A percentile compares a stretch with the other conserved stretches of the same genome.
Conservation (phyloP, 2,888 invertebrate genomes). For the Choreutis nemorana region DNA sequence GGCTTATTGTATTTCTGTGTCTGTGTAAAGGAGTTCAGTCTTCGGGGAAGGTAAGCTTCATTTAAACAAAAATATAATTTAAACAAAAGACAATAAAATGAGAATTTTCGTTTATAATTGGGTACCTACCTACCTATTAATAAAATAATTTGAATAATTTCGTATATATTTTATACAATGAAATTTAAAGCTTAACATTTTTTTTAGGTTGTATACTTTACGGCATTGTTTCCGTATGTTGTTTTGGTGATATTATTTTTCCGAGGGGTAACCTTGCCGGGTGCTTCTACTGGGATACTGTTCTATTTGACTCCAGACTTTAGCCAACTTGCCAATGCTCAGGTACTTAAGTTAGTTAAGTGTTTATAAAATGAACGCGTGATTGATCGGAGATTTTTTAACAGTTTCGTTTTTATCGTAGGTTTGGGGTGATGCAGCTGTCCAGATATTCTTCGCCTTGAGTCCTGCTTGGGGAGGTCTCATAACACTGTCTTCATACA, state of each 20-base stretch:
- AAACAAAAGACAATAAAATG: no score
- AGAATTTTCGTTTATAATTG: no score
- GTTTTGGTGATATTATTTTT: constrained; percentile 79
- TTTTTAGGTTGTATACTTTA: constrained; percentile 75
- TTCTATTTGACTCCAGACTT: constrained; percentile 85
- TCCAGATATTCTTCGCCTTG: constrained; percentile 87
- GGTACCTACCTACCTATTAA: no score
- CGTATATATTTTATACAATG: constrained; percentile 1
- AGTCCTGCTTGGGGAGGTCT: constrained; percentile 89
- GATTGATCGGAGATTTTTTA: neutral
- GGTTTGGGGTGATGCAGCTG: constrained; percentile 86
- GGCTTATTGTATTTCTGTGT: constrained; percentile 81
- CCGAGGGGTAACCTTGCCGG: constrained; percentile 80
- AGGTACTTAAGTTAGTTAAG: constrained; percentile 34
- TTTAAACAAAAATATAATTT: no score
- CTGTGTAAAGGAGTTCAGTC: constrained; percentile 82
- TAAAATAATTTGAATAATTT: neutral
- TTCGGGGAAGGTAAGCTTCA: constrained; percentile 70
- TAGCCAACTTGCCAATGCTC: constrained; percentile 74
- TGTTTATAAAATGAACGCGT: neutral
- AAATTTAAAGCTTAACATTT: constrained; percentile 3
- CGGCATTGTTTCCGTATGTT: constrained; percentile 78
- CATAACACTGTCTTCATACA: constrained; percentile 85
- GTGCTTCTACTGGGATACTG: constrained; percentile 78
- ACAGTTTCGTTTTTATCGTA: constrained; percentile 17